phyloP scores from a whole-genome alignment of 2,888 invertebrate species.

The Minunthozetes semirufus region DNA sequence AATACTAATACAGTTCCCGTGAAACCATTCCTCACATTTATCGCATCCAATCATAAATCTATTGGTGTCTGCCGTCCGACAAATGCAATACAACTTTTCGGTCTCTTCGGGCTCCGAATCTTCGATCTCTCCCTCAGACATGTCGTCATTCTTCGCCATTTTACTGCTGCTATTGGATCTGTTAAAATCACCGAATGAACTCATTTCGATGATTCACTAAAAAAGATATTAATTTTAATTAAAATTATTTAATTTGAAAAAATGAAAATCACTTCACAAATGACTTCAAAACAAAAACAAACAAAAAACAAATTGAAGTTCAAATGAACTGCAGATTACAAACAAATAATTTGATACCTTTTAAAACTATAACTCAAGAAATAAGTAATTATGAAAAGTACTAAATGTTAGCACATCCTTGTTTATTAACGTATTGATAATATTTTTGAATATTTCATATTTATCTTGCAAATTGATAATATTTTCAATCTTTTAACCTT shows the following conservation, averaged over 20 bases:
- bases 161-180: background rate
- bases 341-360: no score
- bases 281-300: background rate
- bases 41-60: slow-evolving; percentile 99
- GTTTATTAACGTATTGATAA: no score
- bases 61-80: slow-evolving; percentile 83
- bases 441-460: no score
- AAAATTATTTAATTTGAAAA: slow-evolving; percentile 9
- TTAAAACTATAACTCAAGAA: no score
- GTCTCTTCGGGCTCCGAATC: slow-evolving; percentile 9
- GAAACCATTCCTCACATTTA: slow-evolving; percentile 97
- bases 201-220: background rate
- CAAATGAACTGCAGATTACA: no score
- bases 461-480: no score
- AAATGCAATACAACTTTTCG: slow-evolving; percentile 72
- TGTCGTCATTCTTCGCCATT: background rate
- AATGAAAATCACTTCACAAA: background rate
- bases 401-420: no score
- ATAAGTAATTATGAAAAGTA: no score
- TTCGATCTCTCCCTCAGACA: slow-evolving; percentile 29
- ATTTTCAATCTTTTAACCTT: no score
- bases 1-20: slow-evolving; percentile 93
- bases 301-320: no score
- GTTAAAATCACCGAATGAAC: background rate
- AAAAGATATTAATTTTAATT: background rate